phyloP scores from a whole-genome alignment of 2,113 vertebrate species.

The Jacana jacana region DNA sequence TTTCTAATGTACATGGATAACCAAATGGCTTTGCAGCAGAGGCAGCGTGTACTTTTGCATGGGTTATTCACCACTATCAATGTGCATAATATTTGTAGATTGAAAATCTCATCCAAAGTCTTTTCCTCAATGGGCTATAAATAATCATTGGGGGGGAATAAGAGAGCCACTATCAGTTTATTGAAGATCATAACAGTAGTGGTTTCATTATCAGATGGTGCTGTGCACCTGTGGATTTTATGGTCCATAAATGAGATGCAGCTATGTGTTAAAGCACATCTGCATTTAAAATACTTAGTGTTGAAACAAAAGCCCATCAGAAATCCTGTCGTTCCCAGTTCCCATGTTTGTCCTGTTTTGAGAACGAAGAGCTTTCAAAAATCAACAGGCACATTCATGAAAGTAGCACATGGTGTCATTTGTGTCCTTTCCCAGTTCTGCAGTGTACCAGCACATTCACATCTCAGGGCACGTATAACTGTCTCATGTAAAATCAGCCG shows the following conservation, averaged over 20 bases:
- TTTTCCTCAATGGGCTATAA: not conserved
- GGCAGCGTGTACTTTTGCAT: not conserved
- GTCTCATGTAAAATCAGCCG: not conserved
- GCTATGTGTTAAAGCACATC: slow-evolving; percentile 8
- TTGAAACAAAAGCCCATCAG: not conserved
- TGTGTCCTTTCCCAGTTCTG: slow-evolving; percentile 16
- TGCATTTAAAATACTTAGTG: slow-evolving; percentile 12
- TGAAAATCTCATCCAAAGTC: not conserved
- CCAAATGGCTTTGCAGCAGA: slow-evolving; percentile 6
- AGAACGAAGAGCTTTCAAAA: slow-evolving; percentile 13
- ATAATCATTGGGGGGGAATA: not conserved
- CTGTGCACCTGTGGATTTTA: slow-evolving; percentile 49
- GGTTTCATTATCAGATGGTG: slow-evolving; percentile 4
- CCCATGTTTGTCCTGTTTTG: not conserved
- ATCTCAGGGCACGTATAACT: not conserved
- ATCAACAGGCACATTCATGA: not conserved
- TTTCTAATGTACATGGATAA: not conserved
- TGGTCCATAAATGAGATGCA: not conserved
- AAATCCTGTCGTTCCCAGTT: not conserved
- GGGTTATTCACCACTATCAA: not conserved
- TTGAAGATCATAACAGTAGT: not conserved
- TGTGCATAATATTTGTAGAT: not conserved
- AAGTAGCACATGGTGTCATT: not conserved
- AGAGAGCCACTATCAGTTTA: not conserved
- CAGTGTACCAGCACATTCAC: not conserved